Base-by-base conservation (phyloP, 2,113 vertebrate genomes). In the Datnioides undecimradiatus region DNA sequence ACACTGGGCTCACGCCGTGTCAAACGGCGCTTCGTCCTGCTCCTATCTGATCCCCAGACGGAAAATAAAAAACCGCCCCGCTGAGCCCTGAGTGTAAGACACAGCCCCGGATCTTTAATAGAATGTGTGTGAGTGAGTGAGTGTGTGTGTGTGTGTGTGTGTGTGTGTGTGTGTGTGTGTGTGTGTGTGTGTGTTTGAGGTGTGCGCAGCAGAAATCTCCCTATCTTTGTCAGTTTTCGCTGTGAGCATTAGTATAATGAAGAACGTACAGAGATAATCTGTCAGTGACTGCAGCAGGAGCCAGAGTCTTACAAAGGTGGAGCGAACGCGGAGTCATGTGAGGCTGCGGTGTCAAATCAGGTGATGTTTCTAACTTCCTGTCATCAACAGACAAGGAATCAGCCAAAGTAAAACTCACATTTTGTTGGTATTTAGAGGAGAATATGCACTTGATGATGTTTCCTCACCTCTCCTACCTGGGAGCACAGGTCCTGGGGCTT, bases 401-500 rank as follows among this genome's bases (percentile, higher is more conserved):
- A 21, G 8, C 36, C 21, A 36, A 57, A 64, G 12, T 8, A 27
- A 31, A 33, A 9, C 45, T 33, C 13, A 33, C 8, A 29, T 14
- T 48, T 27, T 17, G n/a, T 38, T 38, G 12, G 5, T 34, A 55
- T 38, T 60, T 29, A 0, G 21, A 1, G 27, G 17, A 33, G 12
- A 51, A 13, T 16, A 19, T 34, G 29, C 25, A 14, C 12, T 14
- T 27, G 31, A 31, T 19, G 16, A 36, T 13, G 21, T 27, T 2
- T 34, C 27, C 25, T 41, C 25, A 2, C 16, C 13, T 11, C 8
- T 68, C 94, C 78, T 97, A 99, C 98, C 97, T 96, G 95, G 0
- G 97, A 85, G 89, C 98, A 99, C 88, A 98, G 95, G 91, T 99
- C 97, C 94, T 96, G 97, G 16, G 97, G 96, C 90, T 98, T 99